These are phyloP conservation scores for Varanus salvator DNA, from an alignment of 2,113 vertebrate genomes.

Conservation along the genomic window DNA sequence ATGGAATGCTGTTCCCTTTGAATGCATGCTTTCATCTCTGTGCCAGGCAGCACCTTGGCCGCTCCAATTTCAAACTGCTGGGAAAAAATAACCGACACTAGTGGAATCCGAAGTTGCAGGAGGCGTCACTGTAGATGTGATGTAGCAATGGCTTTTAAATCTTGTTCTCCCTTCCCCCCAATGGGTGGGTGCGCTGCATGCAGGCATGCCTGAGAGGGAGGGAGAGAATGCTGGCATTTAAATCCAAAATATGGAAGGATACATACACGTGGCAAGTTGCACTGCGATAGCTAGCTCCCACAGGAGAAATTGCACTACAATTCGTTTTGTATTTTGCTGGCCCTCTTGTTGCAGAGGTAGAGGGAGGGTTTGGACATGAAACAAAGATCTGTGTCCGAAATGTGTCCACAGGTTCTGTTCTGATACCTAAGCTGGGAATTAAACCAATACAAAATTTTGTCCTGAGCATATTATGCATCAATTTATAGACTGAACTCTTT, in stretches of 20 bases:
- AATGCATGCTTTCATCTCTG: no score
- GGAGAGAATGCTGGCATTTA: no score
- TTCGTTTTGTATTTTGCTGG: background rate
- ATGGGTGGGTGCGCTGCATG: background rate
- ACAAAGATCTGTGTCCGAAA: background rate
- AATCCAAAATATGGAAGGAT: no score
- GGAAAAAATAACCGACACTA: no score
- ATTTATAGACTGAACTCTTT: background rate
- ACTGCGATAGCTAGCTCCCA: background rate
- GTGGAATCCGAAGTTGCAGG: background rate
- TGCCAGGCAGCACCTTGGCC: no score
- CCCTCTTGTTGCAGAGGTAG: background rate
- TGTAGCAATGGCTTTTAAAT: background rate
- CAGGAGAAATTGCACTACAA: background rate
- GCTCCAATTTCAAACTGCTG: no score
- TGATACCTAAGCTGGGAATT: background rate
- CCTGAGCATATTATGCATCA: background rate
- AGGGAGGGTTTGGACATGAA: background rate
- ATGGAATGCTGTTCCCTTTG: no score
- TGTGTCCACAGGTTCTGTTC: background rate
- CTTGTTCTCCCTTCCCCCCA: background rate
- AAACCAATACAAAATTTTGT: background rate
- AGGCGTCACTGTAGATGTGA: background rate
- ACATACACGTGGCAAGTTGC: background rate
- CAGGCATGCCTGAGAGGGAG: no score